Evolutionary conservation across 2,113 vertebrate species (phyloP).

Genomic region (Atrichornis clamosus): DNA sequence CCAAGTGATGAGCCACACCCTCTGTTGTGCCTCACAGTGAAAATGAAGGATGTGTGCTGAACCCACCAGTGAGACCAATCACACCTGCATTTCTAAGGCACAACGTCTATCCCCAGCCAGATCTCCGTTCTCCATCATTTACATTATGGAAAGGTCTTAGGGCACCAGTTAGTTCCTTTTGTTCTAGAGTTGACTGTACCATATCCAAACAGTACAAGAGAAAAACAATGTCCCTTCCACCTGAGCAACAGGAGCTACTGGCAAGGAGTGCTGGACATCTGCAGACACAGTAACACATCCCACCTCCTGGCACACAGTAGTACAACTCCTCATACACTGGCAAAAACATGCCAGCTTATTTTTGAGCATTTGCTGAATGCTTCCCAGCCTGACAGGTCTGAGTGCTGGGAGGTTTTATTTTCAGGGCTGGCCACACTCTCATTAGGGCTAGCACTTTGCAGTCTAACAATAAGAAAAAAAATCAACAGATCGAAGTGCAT

Average conservation of each 20-base stretch:
- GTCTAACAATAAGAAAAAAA: not conserved
- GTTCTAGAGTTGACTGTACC: not conserved
- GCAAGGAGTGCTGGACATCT: not conserved
- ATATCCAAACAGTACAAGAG: not conserved
- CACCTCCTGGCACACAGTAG: not conserved
- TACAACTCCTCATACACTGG: not conserved
- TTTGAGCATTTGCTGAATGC: not conserved
- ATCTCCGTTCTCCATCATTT: not conserved
- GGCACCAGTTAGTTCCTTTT: not conserved
- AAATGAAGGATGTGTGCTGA: not conserved
- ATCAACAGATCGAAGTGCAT: not conserved
- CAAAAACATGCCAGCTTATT: not conserved
- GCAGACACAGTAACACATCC: not conserved
- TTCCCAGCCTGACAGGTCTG: not conserved
- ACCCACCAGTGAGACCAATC: not conserved
- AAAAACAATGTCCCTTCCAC: not conserved
- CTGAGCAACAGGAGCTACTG: not conserved
- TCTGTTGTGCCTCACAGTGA: not conserved
- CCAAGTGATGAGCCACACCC: not conserved
- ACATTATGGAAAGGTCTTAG: not conserved
- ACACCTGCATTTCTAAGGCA: accelerated
- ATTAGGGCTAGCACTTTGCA: not conserved
- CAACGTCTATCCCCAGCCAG: not conserved
- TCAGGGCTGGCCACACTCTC: not conserved
- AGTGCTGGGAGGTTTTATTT: not conserved